Conservation (phyloP, 1,140 invertebrate species). For the Drosophila sp. region DNA sequence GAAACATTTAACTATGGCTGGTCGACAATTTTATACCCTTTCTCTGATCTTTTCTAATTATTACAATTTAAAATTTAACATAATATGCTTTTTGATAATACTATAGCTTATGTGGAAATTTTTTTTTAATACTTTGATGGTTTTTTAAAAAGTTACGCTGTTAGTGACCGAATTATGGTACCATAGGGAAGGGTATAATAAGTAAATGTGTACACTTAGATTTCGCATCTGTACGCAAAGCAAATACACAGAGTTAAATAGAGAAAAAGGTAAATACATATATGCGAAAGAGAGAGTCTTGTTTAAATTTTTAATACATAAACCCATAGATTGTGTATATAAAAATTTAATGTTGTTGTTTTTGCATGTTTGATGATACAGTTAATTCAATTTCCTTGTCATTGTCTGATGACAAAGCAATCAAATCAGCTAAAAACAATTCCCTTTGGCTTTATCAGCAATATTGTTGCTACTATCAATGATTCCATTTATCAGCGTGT, state of each 20-base stretch:
- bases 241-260: conserved; percentile 50
- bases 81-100: too few species aligned
- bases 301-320: background rate
- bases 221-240: conserved; percentile 32
- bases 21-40: background rate
- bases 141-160: too few species aligned
- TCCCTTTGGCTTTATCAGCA: conserved; percentile 31
- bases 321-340: background rate
- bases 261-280: background rate
- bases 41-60: background rate
- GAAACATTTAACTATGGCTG: background rate
- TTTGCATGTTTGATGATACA: background rate
- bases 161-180: too few species aligned
- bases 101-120: too few species aligned
- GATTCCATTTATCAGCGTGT: conserved; percentile 23
- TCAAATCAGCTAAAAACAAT: conserved; percentile 21
- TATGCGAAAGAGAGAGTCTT: background rate
- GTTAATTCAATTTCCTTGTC: background rate
- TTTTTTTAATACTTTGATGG: too few species aligned
- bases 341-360: background rate
- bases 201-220: conserved; percentile 1
- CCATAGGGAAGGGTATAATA: background rate
- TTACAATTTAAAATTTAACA: background rate
- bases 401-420: conserved; percentile 8
- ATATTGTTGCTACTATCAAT: conserved; percentile 9